These are phyloP conservation scores for Aplochiton taeniatus DNA, from an alignment of 2,797 vertebrate species.

Conservation along the genomic window DNA sequence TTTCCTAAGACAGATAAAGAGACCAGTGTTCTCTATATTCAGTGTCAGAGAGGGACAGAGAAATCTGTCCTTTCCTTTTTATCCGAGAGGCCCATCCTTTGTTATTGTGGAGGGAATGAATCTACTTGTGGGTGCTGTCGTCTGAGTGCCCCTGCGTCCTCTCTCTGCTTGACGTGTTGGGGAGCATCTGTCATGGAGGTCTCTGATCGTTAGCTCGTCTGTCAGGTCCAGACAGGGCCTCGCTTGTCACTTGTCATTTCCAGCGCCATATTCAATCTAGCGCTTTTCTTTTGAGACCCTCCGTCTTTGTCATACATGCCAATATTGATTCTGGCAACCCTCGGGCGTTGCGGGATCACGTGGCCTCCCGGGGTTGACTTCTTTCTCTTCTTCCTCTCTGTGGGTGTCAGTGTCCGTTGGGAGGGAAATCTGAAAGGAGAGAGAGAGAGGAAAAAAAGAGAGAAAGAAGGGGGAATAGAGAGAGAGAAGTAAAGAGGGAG, in stretches of 20 bases:
- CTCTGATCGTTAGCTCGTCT: constrained; percentile 71
- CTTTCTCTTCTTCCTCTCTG: constrained; percentile 36
- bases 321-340: constrained; percentile 72
- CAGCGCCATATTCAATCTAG: constrained; percentile 56
- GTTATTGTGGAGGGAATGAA: constrained; percentile 49
- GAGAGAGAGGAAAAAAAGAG: constrained; percentile 2
- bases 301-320: constrained; percentile 68
- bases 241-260: constrained; percentile 74
- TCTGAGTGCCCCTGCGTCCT: constrained; percentile 39
- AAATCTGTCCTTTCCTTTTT: constrained; percentile 30
- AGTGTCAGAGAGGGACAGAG: constrained; percentile 5
- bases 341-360: constrained; percentile 45
- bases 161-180: constrained; percentile 53
- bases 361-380: constrained; percentile 34
- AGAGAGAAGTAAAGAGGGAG: neutral
- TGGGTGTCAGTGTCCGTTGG: constrained; percentile 32
- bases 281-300: constrained; percentile 64
- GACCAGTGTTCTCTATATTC: constrained; percentile 27
- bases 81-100: constrained; percentile 15
- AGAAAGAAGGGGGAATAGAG: neutral
- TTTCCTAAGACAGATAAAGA: neutral
- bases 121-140: constrained; percentile 50
- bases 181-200: constrained; percentile 71
- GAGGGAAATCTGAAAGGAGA: neutral
- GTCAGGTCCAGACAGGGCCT: constrained; percentile 67